Conservation (phyloP, 1,140 invertebrate genomes). For the Euglossa dilemma region DNA sequence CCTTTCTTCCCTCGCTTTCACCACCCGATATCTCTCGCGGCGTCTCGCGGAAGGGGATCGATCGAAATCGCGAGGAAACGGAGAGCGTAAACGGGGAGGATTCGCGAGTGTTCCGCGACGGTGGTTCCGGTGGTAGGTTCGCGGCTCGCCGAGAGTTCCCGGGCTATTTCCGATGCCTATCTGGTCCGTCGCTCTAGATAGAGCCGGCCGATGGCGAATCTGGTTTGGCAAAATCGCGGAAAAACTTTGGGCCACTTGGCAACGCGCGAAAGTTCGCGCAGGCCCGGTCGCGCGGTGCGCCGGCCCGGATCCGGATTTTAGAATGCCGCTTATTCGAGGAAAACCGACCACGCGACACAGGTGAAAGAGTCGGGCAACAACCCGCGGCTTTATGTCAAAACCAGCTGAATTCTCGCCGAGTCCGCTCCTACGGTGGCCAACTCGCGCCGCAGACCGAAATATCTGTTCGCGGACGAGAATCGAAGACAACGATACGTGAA, state of each 20-base stretch:
- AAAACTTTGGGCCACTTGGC: conserved; percentile 51
- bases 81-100: no score
- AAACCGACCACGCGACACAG: conserved; percentile 2
- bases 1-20: no score
- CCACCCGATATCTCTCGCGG: no score
- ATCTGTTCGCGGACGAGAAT: no score
- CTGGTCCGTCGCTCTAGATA: conserved; percentile 60
- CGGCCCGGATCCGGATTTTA: conserved; percentile 25
- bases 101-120: background rate
- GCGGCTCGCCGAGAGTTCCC: background rate
- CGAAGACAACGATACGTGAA: no score
- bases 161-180: conserved; percentile 57
- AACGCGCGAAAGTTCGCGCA: conserved; percentile 27
- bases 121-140: background rate
- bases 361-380: background rate
- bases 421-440: no score
- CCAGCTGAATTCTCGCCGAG: background rate
- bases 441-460: no score
- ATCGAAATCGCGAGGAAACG: no score
- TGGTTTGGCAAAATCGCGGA: conserved; percentile 63
- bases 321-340: conserved; percentile 20
- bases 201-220: conserved; percentile 51
- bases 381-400: background rate
- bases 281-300: background rate
- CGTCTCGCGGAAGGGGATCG: no score